phyloP scores from a whole-genome alignment of 2,888 invertebrate species.

The Drosophila greeni region DNA sequence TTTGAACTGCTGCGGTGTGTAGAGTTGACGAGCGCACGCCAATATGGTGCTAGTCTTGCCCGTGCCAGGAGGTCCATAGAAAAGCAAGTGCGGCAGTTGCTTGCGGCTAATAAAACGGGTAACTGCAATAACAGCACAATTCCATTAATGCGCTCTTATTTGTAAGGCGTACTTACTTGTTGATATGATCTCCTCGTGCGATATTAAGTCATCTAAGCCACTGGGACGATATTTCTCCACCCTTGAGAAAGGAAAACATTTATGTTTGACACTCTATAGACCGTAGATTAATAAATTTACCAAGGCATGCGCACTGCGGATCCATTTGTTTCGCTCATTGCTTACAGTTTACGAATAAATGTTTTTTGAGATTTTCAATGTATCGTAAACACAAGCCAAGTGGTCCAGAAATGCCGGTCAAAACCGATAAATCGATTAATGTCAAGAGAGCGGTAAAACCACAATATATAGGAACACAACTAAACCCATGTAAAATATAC shows the following conservation, averaged over 20 bases:
- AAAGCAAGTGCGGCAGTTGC: conserved; percentile 95
- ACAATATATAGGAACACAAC: too few relatives aligned
- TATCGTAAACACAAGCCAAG: background rate
- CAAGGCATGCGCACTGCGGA: conserved; percentile 32
- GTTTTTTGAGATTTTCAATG: background rate
- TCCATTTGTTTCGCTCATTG: conserved; percentile 72
- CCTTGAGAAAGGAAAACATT: conserved; percentile 79
- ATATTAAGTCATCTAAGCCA: conserved; percentile 94
- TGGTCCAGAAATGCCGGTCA: conserved; percentile 20
- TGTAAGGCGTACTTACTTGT: conserved; percentile 86
- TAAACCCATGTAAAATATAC: background rate
- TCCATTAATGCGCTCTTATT: background rate
- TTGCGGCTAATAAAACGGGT: conserved; percentile 93
- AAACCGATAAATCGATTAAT: conserved; percentile 18
- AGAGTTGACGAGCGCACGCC: conserved; percentile 95
- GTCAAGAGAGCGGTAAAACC: conserved; percentile 11
- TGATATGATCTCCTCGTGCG: conserved; percentile 96
- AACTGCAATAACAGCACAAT: conserved; percentile 80
- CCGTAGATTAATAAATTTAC: background rate
- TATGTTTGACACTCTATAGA: background rate
- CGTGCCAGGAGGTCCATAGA: conserved; percentile 99
- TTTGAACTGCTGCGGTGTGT: conserved; percentile 91
- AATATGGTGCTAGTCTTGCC: conserved; percentile 99
- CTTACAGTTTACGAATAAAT: too few relatives aligned
- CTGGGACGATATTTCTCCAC: conserved; percentile 99